Evolutionary conservation across 2,113 vertebrate species (phyloP).

Genomic region (Sphyrna mokarran): DNA sequence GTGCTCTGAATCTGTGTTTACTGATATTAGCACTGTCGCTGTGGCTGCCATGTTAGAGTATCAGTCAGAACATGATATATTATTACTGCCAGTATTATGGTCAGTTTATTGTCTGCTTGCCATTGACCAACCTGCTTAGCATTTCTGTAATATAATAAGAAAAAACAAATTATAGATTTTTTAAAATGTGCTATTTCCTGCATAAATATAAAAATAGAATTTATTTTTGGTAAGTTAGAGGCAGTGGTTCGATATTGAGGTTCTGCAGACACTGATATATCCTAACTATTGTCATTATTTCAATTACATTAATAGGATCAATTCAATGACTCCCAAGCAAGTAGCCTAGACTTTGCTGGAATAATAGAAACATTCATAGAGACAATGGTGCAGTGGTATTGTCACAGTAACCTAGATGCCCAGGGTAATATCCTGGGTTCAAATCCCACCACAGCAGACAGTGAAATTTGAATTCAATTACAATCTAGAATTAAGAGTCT

Average conservation of each 20-base stretch:
- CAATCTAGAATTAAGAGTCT: no score
- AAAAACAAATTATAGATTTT: not conserved
- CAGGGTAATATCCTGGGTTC: no score
- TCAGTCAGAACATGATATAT: not conserved
- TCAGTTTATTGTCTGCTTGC: not conserved
- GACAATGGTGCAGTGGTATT: no score
- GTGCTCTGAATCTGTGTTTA: not conserved
- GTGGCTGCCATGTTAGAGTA: not conserved
- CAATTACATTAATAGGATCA: not conserved
- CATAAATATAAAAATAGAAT: not conserved
- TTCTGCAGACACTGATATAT: not conserved
- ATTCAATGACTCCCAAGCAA: not conserved
- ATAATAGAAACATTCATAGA: not conserved
- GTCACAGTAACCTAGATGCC: no score
- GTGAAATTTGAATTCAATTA: no score
- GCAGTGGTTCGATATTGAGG: not conserved
- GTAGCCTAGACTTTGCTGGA: not conserved
- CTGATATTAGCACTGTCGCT: not conserved
- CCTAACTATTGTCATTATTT: not conserved
- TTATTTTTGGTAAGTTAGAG: not conserved
- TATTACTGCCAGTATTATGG: no score
- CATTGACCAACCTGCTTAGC: not conserved
- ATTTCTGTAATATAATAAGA: not conserved
- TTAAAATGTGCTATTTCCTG: not conserved
- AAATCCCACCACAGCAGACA: no score